Evolutionary conservation across 2,797 vertebrate genomes (phyloP), one percentile per base, ranked within the genome.

Genomic region (Eupleurogrammus muticus): DNA sequence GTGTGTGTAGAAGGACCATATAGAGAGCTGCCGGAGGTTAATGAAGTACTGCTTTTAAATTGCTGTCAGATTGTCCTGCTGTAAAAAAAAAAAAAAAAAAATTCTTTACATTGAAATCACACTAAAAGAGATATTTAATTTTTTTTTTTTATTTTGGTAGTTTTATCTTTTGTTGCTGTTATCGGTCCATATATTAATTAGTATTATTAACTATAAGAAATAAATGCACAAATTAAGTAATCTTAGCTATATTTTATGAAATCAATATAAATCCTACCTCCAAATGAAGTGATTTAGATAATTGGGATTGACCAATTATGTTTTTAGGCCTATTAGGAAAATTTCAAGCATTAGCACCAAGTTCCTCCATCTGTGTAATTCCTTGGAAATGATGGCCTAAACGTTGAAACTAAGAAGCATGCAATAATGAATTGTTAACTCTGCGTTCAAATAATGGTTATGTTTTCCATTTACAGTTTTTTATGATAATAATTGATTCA

Each of bases 41-140:
- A 89, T 83, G 66, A 82, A 80, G 80, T 80, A 54, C 66, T 80
- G 61, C 19, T 66, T 67, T 79, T 77, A 73, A 83, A 82, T 82
- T 72, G 46, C 67, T 75, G 71, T 77, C 61, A 67, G 51, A 54
- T 50, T 20, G 35, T 44, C 59, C 73, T 50, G 36, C 12, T 56
- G 46, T 69, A 68, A 56, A 86, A 80, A 73, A 34, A 86, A 77
- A 73, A 34, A 59, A 67, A 42, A 75, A 20, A 34, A 67, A 66
- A 54, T 44, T 70, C 42, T 12, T 19, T 52, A 58, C 60, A 75
- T 44, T 73, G 10, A 77, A 77, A 72, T 72, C 1, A 5, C 36
- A 34, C 44, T 69, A 49, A 11, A 52, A 69, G n/a, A 13, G 7
- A 52, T 19, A 60, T 44, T 67, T 59, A n/a, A 38, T 12, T 24